Evolutionary conservation across 2,888 invertebrate genomes (phyloP), one percentile per base, ranked within the genome.

Genomic region (Ophraella communa): DNA sequence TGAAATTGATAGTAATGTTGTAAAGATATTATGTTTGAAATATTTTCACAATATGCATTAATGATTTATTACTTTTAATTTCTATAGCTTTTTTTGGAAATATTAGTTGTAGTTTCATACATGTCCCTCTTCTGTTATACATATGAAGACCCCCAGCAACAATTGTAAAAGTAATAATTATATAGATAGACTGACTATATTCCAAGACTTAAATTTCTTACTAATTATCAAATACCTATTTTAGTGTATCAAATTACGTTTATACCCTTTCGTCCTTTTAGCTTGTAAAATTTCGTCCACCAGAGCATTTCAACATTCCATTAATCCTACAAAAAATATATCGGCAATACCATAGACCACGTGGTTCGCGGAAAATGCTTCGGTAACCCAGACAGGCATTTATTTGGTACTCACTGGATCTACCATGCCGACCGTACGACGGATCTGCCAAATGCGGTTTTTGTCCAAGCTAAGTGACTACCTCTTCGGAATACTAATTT

Each of bases 311-410:
- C 72, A 74, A 72, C 72, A 74, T 74, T 73, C 72, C 70, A 45
- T 44, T 60, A 44, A 49, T 53, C 33, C 21, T 39, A 49, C 42
- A 62, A 71, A 74, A 72, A 72, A 73, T 65, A 57, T 18, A 60
- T 33, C 69, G 68, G 65, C 70, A 67, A 68, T 70, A 70, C 74
- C 76, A 75, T 75, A 75, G 72, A 72, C 75, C 75, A 76, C 76
- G 75, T 75, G 74, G 72, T 74, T 73, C 73, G 74, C 70, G 74
- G 75, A 73, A 75, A 75, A 71, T 69, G 71, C 66, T 70, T 69
- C 21, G 47, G 61, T 67, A 76, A 76, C 75, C 75, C 76, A 76
- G 76, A 76, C 76, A 75, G 76, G 76, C 74, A 76, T 76, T 67
- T 73, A 68, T 65, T 60, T 62, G 67, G 65, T 65, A 62, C 61